Conservation (phyloP, 2,797 vertebrate genomes). For the Amniataba percoides region DNA sequence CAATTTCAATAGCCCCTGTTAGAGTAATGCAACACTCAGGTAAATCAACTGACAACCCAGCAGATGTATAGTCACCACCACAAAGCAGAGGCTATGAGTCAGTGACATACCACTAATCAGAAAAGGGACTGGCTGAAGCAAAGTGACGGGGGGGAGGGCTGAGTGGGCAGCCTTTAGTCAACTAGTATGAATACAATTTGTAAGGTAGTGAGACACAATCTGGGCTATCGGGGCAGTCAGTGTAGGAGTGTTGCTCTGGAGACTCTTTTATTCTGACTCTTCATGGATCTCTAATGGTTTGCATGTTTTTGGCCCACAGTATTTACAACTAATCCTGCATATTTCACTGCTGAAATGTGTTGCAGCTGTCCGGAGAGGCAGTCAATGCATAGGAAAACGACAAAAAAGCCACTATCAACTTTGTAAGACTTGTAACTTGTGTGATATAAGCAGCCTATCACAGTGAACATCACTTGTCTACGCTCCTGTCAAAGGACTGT, state of each 20-base stretch:
- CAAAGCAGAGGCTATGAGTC: constrained; percentile 13
- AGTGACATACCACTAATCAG: constrained; percentile 31
- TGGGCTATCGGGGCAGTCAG: constrained; percentile 8
- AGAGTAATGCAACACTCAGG: not conserved
- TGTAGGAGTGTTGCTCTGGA: constrained; percentile 50
- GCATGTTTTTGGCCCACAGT: not conserved
- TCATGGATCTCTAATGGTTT: constrained; percentile 8
- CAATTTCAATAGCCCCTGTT: constrained; percentile 2
- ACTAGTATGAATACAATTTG: constrained; percentile 25
- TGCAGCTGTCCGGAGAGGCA: not conserved
- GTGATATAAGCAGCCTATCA: not conserved
- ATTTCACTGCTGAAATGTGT: not conserved
- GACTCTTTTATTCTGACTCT: constrained; percentile 9
- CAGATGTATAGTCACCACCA: not conserved
- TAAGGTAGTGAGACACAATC: constrained; percentile 15
- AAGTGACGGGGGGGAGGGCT: not conserved
- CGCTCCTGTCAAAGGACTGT: not conserved
- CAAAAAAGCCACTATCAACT: not conserved
- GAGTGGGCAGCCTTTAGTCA: constrained; percentile 25
- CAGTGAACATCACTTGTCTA: not conserved
- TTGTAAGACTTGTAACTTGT: not conserved
- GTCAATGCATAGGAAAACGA: not conserved
- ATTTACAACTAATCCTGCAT: constrained; percentile 2
- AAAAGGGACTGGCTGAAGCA: constrained; percentile 14
- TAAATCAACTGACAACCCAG: constrained; percentile 15